Evolutionary conservation across 2,888 invertebrate species (phyloP).

Genomic region (Athetis lepigone): DNA sequence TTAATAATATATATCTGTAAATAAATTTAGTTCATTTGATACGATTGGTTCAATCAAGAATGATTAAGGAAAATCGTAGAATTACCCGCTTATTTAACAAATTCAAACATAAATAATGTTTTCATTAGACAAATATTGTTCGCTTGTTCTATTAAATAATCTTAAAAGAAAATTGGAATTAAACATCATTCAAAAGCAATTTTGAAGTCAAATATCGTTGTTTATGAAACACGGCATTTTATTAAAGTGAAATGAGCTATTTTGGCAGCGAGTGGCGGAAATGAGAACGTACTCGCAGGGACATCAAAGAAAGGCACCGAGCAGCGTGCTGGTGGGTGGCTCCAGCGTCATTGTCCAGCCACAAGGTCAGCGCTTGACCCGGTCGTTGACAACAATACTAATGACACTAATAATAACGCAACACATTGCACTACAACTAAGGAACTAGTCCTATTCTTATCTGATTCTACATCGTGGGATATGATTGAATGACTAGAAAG

Average conservation of each 20-base stretch:
- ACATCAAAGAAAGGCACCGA: slow-evolving; percentile 48
- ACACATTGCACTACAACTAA: slow-evolving; percentile 1
- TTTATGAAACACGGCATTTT: slow-evolving; percentile 20
- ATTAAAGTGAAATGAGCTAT: slow-evolving; percentile 35
- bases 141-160: slow-evolving; percentile 5
- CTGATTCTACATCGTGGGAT: not conserved
- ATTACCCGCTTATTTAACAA: not conserved
- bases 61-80: not conserved
- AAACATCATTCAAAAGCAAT: slow-evolving; percentile 8
- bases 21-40: not conserved
- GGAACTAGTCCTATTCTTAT: not conserved
- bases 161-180: not conserved
- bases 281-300: slow-evolving; percentile 37
- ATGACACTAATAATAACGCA: slow-evolving; percentile 10
- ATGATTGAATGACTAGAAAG: not conserved
- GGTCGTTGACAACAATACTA: slow-evolving; percentile 47
- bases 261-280: slow-evolving; percentile 39
- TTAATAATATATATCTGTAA: slow-evolving; percentile 2
- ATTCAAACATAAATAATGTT: slow-evolving; percentile 16
- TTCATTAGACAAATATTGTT: not conserved
- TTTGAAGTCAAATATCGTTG: slow-evolving; percentile 4
- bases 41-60: slow-evolving; percentile 19
- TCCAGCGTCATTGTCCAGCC: slow-evolving; percentile 44
- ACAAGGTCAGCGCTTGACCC: slow-evolving; percentile 59
- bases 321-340: slow-evolving; percentile 39